Base-by-base conservation (phyloP, 2,113 vertebrate species). In the Phoenicopterus ruber region DNA sequence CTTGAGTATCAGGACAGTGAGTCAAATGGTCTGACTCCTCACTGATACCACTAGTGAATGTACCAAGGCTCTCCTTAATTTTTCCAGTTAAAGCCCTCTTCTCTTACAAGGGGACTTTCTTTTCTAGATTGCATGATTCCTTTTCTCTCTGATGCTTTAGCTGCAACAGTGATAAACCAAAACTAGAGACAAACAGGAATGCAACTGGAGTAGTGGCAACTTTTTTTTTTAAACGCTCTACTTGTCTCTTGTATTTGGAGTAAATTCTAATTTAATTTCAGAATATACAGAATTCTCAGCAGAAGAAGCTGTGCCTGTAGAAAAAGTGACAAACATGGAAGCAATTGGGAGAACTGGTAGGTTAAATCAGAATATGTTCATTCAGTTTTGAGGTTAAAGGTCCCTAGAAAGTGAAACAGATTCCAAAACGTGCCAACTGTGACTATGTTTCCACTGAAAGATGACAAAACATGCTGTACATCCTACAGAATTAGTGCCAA, bases 371-470 rank as follows among this genome's bases (percentile, higher is more conserved):
- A 78, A 77, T 21, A 90, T 8, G 17, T 70, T 88, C 1, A 31
- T 66, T 86, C 54, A 72, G 19, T 91, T 95, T 84, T 90, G 59
- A 95, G 54, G 71, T 52, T 66, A 92, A 83, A 95, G 61, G 38
- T 67, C 40, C 15, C 67, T 31, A 82, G 54, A 95, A 91, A 50
- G 36, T 32, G 24, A 38, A 86, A 77, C 15, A 54, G 20, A 87
- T 87, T 86, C 65, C 36, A 77, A 80, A 82, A 77, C 1, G 3
- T 4, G 6, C 50, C 0, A 0, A 90, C 79, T 0, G 1, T 58
- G 62, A n/a, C 32, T n/a, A 54, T 62, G 18, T 65, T 94, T 89
- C 67, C 58, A 69, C 16, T 44, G 55, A 50, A 82, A 76, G 62
- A 66, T 47, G 55, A 62, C 38, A 85, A 89, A 93, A 62, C 11